Evolutionary conservation across 2,113 vertebrate species (phyloP).

Genomic region (Montifringilla adamsi): DNA sequence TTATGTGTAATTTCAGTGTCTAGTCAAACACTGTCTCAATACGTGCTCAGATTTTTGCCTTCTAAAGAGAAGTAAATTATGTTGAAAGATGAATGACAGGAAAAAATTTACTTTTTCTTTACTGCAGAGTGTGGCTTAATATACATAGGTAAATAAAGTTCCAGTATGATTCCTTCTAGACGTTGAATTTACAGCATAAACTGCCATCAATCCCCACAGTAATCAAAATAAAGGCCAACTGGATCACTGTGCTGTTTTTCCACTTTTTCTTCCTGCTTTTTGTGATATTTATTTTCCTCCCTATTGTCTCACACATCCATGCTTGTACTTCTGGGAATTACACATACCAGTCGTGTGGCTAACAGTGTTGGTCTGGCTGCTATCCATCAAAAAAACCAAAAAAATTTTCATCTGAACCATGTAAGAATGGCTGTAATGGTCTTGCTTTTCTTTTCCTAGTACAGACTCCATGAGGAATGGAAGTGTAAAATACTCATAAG

Average conservation of each 20-base stretch:
- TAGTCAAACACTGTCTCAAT: neutral
- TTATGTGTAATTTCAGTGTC: neutral
- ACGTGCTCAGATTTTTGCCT: neutral
- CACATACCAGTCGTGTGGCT: rapidly evolving
- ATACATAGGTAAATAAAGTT: neutral
- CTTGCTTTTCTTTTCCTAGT: neutral
- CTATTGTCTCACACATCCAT: rapidly evolving
- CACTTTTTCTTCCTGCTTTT: neutral
- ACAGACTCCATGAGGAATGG: neutral
- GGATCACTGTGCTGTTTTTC: neutral
- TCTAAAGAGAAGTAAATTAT: neutral
- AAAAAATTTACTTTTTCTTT: neutral
- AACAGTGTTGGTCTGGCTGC: neutral
- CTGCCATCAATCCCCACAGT: neutral
- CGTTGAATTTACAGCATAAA: neutral
- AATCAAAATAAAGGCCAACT: neutral
- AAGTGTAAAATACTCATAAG: neutral
- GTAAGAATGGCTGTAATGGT: neutral
- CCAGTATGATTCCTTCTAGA: neutral
- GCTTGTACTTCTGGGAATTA: neutral
- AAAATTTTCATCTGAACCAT: neutral
- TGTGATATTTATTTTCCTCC: neutral
- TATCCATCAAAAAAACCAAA: neutral
- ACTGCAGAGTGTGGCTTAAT: neutral
- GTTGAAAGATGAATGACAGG: neutral